phyloP scores from a whole-genome alignment of 2,888 invertebrate genomes.

The Noctua pronuba region DNA sequence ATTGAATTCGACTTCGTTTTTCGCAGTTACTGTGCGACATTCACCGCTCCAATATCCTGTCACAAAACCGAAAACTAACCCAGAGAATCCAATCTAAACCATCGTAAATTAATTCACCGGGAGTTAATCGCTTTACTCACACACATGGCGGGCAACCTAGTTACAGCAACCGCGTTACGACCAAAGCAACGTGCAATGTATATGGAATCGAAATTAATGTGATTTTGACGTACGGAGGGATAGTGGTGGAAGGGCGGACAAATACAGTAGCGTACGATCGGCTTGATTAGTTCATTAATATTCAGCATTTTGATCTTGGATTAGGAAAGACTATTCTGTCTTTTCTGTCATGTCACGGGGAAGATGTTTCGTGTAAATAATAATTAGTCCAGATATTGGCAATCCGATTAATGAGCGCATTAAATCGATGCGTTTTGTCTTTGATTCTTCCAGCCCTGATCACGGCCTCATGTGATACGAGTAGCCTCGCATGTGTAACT shows the following conservation, averaged over 20 bases:
- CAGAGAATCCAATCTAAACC: conserved; percentile 34
- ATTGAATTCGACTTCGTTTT: conserved; percentile 36
- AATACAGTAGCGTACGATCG: background rate
- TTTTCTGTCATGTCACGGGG: background rate
- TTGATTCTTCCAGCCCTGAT: background rate
- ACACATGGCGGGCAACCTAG: conserved; percentile 21
- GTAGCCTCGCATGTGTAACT: background rate
- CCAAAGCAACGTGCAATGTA: conserved; percentile 41
- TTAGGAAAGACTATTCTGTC: background rate
- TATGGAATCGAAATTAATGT: conserved; percentile 28
- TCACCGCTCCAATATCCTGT: conserved; percentile 23
- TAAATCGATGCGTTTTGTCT: background rate
- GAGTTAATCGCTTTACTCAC: conserved; percentile 20
- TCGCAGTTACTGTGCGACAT: conserved; percentile 7
- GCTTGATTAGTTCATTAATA: conserved; percentile 22
- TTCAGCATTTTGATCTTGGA: background rate
- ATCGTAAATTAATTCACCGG: conserved; percentile 47
- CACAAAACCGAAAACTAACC: conserved; percentile 32
- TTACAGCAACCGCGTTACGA: conserved; percentile 24
- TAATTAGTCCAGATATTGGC: background rate
- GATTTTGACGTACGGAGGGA: conserved; percentile 6
- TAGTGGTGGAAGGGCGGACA: background rate
- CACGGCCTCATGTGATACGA: background rate
- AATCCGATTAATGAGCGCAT: background rate
- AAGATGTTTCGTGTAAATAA: background rate